Conservation (phyloP, 1,140 invertebrate species). For the Trichonephila clavata region DNA sequence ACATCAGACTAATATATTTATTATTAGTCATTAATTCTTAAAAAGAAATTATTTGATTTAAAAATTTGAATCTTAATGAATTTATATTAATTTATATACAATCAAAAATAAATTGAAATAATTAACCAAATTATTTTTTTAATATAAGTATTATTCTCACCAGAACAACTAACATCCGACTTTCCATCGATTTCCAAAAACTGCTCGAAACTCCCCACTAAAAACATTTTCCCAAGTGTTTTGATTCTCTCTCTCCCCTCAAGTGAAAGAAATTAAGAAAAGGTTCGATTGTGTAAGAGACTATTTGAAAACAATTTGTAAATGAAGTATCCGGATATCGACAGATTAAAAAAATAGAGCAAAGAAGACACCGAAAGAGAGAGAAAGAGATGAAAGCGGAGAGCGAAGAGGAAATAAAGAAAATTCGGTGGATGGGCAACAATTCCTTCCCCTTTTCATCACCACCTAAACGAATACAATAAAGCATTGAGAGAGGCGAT, state of each 20-base stretch:
- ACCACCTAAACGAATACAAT: constrained; percentile 73
- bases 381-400: background rate
- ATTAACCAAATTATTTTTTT: too few relatives aligned
- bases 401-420: background rate
- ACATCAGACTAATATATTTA: too few relatives aligned
- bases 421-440: constrained; percentile 42
- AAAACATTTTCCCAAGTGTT: background rate
- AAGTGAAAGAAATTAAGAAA: background rate
- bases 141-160: too few relatives aligned
- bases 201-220: background rate
- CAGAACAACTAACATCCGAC: background rate
- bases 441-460: constrained; percentile 73
- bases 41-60: too few relatives aligned
- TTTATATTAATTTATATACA: too few relatives aligned
- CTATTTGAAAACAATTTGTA: constrained; percentile 67
- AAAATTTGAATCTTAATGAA: too few relatives aligned
- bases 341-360: background rate
- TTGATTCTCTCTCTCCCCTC: background rate
- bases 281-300: constrained; percentile 13
- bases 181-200: background rate
- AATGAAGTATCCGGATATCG: background rate
- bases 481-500: constrained; percentile 65
- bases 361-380: constrained; percentile 15
- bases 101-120: too few relatives aligned
- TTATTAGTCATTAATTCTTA: too few relatives aligned